phyloP scores from a whole-genome alignment of 2,113 vertebrate genomes.

The Puma concolor region DNA sequence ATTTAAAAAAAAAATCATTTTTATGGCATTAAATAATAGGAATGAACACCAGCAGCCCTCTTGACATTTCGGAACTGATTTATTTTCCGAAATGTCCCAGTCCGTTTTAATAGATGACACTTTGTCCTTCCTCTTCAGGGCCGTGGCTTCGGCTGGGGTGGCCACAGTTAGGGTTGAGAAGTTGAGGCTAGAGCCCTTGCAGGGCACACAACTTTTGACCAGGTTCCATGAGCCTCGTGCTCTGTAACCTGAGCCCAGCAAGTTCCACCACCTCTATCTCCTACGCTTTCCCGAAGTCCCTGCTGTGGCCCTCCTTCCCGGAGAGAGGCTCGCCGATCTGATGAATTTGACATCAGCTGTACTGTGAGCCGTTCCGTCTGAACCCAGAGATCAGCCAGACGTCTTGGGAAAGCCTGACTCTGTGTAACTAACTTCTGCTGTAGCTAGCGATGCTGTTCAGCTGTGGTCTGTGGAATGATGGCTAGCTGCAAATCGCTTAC shows the following conservation, averaged over 20 bases:
- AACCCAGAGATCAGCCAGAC: neutral
- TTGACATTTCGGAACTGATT: conserved; percentile 39
- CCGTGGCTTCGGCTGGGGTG: neutral
- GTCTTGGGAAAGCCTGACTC: neutral
- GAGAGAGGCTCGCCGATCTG: neutral
- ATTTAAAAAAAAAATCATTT: conserved; percentile 29
- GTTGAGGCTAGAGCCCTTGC: too few relatives aligned
- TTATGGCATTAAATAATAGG: conserved; percentile 32
- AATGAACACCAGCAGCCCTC: neutral
- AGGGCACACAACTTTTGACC: neutral
- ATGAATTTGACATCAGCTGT: neutral
- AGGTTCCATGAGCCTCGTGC: neutral
- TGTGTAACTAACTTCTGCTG: fast-evolving
- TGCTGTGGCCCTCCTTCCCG: neutral
- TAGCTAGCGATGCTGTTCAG: fast-evolving
- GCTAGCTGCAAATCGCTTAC: neutral
- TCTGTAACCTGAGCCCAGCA: neutral
- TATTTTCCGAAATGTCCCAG: neutral
- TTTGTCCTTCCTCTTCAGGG: conserved; percentile 1
- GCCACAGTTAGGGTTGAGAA: neutral
- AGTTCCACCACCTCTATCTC: neutral
- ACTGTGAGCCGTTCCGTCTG: neutral
- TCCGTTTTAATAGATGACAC: neutral
- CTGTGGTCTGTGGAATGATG: neutral
- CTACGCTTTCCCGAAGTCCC: neutral